phyloP scores from a whole-genome alignment of 2,888 invertebrate genomes.

The Hartigia nigra region DNA sequence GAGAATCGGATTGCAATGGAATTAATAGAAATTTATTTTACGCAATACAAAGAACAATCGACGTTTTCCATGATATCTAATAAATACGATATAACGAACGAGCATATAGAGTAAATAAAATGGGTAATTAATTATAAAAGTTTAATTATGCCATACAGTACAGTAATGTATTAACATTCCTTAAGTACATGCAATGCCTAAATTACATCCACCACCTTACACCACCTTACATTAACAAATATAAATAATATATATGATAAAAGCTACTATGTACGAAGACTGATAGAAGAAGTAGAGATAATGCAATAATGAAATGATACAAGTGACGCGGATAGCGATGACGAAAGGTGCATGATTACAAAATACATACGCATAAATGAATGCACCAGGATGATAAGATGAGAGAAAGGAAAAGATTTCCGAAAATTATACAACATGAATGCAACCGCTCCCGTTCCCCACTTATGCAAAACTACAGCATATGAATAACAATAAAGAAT shows the following conservation, averaged over 20 bases:
- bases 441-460: neutral
- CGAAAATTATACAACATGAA: constrained; percentile 5
- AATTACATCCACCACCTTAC: constrained; percentile 59
- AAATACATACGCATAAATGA: neutral
- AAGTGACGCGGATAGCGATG: neutral
- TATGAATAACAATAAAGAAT: neutral
- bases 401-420: neutral
- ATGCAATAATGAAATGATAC: neutral
- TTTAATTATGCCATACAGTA: constrained; percentile 58
- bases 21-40: neutral
- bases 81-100: neutral
- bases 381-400: neutral
- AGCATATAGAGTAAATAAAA: constrained; percentile 33
- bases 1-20: neutral
- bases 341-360: neutral
- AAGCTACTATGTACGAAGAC: constrained; percentile 3
- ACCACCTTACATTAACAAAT: constrained; percentile 52
- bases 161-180: constrained; percentile 59
- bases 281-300: neutral
- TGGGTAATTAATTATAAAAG: constrained; percentile 47
- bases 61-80: neutral
- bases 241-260: constrained; percentile 28
- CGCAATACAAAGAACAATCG: neutral
- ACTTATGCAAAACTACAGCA: neutral
- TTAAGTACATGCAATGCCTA: constrained; percentile 57